Evolutionary conservation across 2,888 invertebrate species (phyloP).

Genomic region (Augiades crinisus): DNA sequence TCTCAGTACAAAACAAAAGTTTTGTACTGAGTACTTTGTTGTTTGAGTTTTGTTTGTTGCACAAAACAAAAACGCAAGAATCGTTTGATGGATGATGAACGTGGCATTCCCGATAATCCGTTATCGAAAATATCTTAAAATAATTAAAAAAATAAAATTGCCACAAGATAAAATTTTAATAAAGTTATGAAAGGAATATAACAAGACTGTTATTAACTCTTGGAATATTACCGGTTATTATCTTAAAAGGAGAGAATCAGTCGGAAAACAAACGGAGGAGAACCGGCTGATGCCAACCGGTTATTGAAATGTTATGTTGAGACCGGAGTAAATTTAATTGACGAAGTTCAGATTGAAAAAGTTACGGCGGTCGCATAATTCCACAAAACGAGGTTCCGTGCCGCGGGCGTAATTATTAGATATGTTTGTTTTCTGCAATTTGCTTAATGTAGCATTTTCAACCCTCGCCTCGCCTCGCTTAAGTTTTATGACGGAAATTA

Average conservation of each 20-base stretch:
- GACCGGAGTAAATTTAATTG: conserved; percentile 75
- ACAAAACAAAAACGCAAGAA: too few relatives aligned
- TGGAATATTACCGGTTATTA: conserved; percentile 25
- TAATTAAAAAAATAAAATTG: too few relatives aligned
- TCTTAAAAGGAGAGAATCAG: conserved; percentile 31
- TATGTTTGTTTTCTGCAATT: conserved; percentile 73
- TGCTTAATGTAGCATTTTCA: conserved; percentile 60
- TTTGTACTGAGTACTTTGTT: too few relatives aligned
- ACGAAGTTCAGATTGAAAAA: conserved; percentile 79
- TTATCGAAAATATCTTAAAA: too few relatives aligned
- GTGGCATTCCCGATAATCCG: too few relatives aligned
- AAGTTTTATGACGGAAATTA: conserved; percentile 60
- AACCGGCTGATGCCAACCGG: conserved; percentile 50
- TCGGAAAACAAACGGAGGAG: conserved; percentile 38
- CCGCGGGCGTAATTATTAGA: conserved; percentile 66
- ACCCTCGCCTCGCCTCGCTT: too few relatives aligned
- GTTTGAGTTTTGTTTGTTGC: too few relatives aligned
- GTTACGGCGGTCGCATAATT: conserved; percentile 72
- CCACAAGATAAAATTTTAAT: neutral
- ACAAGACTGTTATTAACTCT: neutral
- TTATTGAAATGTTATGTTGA: conserved; percentile 72
- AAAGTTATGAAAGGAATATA: neutral
- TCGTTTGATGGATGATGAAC: too few relatives aligned
- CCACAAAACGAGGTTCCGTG: conserved; percentile 55
- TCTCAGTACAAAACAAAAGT: too few relatives aligned